phyloP scores from a whole-genome alignment of 1,140 invertebrate genomes.

The Agraylea sexmaculata region DNA sequence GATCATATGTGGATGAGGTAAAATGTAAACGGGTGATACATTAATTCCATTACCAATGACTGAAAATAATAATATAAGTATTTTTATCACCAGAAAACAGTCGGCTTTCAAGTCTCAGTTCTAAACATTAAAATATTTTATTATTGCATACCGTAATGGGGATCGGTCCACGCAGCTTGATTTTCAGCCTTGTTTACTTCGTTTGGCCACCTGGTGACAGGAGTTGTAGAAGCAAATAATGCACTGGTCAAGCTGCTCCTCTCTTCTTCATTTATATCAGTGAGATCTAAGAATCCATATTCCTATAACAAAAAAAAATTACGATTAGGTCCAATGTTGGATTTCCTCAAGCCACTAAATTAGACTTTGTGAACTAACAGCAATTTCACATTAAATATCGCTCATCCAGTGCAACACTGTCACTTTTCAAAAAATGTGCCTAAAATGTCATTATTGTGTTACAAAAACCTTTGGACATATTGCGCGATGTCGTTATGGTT shows the following conservation, averaged over 20 bases:
- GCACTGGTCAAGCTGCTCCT: slow-evolving; percentile 38
- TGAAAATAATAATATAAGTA: slow-evolving; percentile 6
- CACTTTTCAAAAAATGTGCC: no score
- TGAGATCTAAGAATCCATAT: slow-evolving; percentile 44
- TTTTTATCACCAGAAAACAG: no score
- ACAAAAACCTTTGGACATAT: no score
- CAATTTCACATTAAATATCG: no score
- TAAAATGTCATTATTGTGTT: no score
- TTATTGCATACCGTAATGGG: slow-evolving; percentile 27
- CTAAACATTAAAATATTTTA: no score
- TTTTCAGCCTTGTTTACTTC: slow-evolving; percentile 5
- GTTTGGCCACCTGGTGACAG: slow-evolving; percentile 1
- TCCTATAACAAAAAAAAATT: slow-evolving; percentile 32
- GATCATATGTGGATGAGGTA: slow-evolving; percentile 3
- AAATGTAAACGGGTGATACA: slow-evolving; percentile 5
- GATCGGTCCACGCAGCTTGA: slow-evolving; percentile 26
- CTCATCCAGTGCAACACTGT: no score
- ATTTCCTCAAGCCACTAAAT: no score
- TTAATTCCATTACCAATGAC: slow-evolving; percentile 3
- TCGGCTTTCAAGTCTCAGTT: no score
- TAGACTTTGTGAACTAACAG: no score
- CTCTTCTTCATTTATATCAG: slow-evolving; percentile 41
- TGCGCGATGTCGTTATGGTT: no score
- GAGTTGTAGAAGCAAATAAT: slow-evolving; percentile 29
- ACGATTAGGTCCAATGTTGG: no score